phyloP scores from a whole-genome alignment of 2,888 invertebrate genomes.

The Ecdyonurus torrentis region DNA sequence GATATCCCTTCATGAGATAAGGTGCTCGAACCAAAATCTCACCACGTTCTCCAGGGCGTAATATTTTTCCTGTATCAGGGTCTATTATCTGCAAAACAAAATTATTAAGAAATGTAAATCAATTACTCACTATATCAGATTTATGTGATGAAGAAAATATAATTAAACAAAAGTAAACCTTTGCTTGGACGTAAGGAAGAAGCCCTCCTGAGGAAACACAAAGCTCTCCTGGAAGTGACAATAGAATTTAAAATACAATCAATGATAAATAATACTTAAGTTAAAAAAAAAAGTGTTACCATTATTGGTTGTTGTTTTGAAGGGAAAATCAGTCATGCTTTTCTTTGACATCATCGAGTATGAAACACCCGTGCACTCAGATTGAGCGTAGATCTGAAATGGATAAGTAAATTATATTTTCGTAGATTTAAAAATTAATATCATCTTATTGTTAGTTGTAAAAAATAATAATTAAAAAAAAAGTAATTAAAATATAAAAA shows the following conservation, averaged over 20 bases:
- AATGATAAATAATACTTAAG: too few relatives aligned
- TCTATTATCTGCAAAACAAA: not conserved
- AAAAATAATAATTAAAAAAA: too few relatives aligned
- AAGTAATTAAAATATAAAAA: not conserved
- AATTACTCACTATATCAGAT: too few relatives aligned
- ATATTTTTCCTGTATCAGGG: conserved; percentile 14
- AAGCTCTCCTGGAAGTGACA: not conserved
- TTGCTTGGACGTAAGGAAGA: conserved; percentile 3
- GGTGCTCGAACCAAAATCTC: conserved; percentile 29
- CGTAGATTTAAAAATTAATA: too few relatives aligned
- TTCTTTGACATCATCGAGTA: too few relatives aligned
- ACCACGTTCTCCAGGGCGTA: conserved; percentile 24
- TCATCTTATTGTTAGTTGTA: too few relatives aligned
- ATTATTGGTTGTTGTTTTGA: too few relatives aligned
- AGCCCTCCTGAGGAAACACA: conserved; percentile 2
- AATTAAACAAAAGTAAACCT: not conserved
- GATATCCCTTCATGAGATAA: conserved; percentile 31
- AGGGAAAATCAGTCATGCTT: too few relatives aligned
- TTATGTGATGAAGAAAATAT: not conserved
- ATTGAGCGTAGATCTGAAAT: not conserved
- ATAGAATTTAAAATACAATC: too few relatives aligned
- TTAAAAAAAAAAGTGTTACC: too few relatives aligned
- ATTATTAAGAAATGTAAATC: too few relatives aligned
- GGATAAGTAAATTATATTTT: too few relatives aligned
- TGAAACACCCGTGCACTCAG: not conserved